Percentiles rank a stretch among this genome's conserved stretches.
phyloP scores from a whole-genome alignment of 2,888 invertebrate species.

The Cyaniris semiargus region DNA sequence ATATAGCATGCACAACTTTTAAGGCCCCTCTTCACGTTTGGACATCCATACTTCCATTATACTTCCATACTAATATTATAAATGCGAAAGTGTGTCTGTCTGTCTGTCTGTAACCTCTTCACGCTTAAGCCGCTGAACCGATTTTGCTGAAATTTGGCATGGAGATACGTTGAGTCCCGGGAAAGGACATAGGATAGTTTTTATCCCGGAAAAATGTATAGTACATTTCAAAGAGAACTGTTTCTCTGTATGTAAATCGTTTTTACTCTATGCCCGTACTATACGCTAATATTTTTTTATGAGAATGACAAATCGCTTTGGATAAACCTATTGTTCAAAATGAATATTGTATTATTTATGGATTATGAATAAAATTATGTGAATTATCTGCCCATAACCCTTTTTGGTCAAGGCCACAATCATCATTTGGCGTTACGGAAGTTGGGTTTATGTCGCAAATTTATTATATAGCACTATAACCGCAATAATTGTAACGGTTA shows the following conservation, averaged over 20 bases:
- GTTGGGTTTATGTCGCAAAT: not conserved
- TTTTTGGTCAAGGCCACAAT: slow-evolving; percentile 14
- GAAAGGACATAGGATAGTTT: too few species aligned
- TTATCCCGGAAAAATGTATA: too few species aligned
- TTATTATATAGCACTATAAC: not conserved
- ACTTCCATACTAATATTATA: too few species aligned
- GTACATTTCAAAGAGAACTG: too few species aligned
- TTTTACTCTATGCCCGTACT: not conserved
- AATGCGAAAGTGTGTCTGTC: too few species aligned
- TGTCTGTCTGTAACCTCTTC: too few species aligned
- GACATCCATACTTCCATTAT: too few species aligned
- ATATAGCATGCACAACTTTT: too few species aligned
- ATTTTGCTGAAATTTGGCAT: too few species aligned
- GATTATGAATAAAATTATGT: slow-evolving; percentile 11
- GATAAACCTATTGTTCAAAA: not conserved
- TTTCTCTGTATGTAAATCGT: not conserved
- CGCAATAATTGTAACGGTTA: not conserved
- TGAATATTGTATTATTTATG: not conserved
- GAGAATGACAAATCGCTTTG: not conserved
- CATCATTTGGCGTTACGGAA: slow-evolving; percentile 15
- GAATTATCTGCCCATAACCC: slow-evolving; percentile 9
- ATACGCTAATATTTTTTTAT: not conserved
- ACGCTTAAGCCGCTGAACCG: too few species aligned
- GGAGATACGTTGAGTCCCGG: too few species aligned
- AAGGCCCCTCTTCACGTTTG: too few species aligned